A percentile compares a stretch with the other conserved stretches of the same genome.
phyloP scores from a whole-genome alignment of 2,888 invertebrate species.

The Acronicta aceris region DNA sequence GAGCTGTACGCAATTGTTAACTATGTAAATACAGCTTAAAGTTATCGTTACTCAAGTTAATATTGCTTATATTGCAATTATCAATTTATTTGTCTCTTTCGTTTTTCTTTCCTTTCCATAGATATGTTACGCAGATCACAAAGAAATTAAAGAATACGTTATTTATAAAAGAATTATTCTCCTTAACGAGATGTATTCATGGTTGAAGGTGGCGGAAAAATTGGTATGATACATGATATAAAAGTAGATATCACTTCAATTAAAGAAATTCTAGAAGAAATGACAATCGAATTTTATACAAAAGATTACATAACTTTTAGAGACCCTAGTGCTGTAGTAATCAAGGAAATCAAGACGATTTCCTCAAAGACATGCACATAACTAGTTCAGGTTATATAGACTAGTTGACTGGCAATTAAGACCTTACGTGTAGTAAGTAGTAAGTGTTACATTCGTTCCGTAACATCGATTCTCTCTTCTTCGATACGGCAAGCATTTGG shows the following conservation, averaged over 20 bases:
- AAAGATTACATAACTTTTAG: constrained; percentile 18
- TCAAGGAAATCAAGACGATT: constrained; percentile 53
- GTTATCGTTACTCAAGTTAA: constrained; percentile 73
- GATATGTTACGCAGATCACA: constrained; percentile 21
- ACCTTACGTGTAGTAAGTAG: constrained; percentile 69
- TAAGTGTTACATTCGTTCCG: constrained; percentile 84
- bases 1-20: constrained; percentile 82
- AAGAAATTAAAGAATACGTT: neutral
- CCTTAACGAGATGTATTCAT: neutral
- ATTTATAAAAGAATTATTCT: too few relatives aligned
- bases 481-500: constrained; percentile 59
- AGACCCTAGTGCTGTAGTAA: constrained; percentile 11
- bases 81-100: constrained; percentile 25
- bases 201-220: neutral
- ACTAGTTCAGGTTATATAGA: constrained; percentile 57
- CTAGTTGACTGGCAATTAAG: constrained; percentile 59
- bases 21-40: constrained; percentile 84
- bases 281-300: constrained; percentile 7
- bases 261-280: neutral
- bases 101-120: constrained; percentile 23
- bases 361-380: constrained; percentile 50
- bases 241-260: too few relatives aligned
- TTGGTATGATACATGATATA: neutral
- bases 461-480: constrained; percentile 77
- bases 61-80: constrained; percentile 65